phyloP scores from a whole-genome alignment of 2,113 vertebrate species.

The Myrmecobius fasciatus region DNA sequence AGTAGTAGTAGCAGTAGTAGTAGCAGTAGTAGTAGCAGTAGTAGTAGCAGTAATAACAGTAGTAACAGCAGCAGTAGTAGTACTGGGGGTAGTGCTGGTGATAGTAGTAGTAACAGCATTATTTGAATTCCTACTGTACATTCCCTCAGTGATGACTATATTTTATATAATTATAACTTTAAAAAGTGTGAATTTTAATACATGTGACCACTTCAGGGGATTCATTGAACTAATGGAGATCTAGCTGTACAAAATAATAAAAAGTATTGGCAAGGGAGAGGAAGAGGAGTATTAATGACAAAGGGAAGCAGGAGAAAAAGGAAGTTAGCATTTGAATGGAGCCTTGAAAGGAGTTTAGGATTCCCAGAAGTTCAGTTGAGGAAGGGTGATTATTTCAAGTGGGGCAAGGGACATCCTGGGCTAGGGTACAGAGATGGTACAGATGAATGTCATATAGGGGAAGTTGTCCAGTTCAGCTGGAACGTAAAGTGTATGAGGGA shows the following conservation, averaged over 20 bases:
- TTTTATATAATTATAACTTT: neutral
- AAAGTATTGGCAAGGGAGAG: neutral
- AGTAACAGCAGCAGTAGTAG: neutral
- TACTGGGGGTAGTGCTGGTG: no score
- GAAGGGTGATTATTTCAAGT: neutral
- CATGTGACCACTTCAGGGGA: neutral
- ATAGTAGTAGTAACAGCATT: neutral
- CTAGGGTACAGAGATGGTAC: neutral
- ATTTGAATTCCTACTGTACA: neutral
- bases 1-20: neutral
- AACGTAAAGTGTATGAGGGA: neutral
- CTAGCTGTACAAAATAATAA: neutral
- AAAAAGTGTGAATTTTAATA: neutral
- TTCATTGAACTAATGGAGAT: neutral
- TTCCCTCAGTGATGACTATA: neutral
- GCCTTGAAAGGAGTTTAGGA: neutral
- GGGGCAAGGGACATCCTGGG: neutral
- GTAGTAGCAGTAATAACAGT: neutral
- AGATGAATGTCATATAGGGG: neutral
- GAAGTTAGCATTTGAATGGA: neutral
- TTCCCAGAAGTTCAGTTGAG: neutral
- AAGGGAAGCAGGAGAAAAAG: neutral
- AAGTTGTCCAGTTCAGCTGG: neutral
- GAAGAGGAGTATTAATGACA: no score
- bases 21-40: neutral